phyloP scores from a whole-genome alignment of 1,140 invertebrate species.

The Danaus melanippus region DNA sequence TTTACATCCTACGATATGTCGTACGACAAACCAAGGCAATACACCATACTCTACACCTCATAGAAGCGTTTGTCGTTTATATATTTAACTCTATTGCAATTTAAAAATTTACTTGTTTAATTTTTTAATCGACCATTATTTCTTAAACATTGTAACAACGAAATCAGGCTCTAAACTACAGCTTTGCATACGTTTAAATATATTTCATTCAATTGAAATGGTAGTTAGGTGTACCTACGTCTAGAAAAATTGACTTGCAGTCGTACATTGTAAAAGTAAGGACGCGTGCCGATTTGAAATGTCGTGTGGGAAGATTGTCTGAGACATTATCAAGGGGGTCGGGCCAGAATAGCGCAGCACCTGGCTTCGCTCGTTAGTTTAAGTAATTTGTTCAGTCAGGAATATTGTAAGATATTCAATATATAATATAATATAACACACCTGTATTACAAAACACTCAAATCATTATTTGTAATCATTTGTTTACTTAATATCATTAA shows the following conservation, averaged over 20 bases:
- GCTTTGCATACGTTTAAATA: no score
- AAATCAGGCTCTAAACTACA: no score
- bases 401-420: not conserved
- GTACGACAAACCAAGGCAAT: not conserved
- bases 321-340: conserved; percentile 28
- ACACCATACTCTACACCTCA: not conserved
- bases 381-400: conserved; percentile 12
- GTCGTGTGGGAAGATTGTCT: conserved; percentile 27
- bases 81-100: no score
- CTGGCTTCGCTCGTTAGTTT: conserved; percentile 14
- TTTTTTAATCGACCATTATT: no score
- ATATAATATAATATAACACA: no score
- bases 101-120: no score
- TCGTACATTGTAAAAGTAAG: conserved; percentile 20
- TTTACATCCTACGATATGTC: conserved; percentile 21
- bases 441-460: no score
- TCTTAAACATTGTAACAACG: no score
- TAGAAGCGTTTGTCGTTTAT: not conserved
- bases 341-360: conserved; percentile 21
- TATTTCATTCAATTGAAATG: no score
- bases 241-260: not conserved
- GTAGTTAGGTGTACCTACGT: no score
- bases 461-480: no score
- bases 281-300: conserved; percentile 27
- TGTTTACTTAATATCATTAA: no score